Evolutionary conservation across 2,113 vertebrate genomes (phyloP).

Genomic region (Odocoileus virginianus): DNA sequence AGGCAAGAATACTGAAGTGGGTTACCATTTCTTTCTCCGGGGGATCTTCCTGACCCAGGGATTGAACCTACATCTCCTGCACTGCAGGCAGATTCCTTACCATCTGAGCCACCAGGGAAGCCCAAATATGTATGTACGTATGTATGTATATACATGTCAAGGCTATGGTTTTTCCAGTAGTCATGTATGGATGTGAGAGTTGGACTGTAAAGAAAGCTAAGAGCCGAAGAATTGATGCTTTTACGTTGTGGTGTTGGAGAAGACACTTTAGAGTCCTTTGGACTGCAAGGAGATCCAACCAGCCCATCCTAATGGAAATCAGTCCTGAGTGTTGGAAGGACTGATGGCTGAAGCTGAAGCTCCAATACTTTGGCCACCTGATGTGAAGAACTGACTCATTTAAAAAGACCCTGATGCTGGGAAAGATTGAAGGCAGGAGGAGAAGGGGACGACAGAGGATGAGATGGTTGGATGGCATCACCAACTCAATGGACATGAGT

Average conservation of each 20-base stretch:
- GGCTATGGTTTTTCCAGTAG: neutral
- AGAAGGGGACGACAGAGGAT: neutral
- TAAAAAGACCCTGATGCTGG: neutral
- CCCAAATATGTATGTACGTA: neutral
- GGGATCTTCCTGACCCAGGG: neutral
- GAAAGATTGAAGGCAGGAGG: neutral
- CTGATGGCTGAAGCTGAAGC: neutral
- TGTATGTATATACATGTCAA: neutral
- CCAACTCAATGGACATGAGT: neutral
- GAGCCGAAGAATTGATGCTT: neutral
- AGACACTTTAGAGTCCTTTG: neutral
- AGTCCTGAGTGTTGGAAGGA: neutral
- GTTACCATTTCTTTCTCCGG: neutral
- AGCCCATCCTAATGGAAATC: neutral
- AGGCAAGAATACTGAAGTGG: neutral
- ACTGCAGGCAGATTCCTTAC: neutral
- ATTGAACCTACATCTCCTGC: accelerated
- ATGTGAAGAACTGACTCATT: neutral
- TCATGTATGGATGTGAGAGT: neutral
- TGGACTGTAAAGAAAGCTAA: neutral
- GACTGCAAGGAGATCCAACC: neutral
- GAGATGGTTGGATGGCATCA: neutral
- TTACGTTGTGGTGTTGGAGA: neutral
- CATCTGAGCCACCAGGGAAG: neutral
- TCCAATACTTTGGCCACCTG: neutral